A percentile compares a stretch with the other conserved stretches of the same genome.
These are phyloP conservation scores for Conus ventricosus DNA, from an alignment of 1,140 invertebrate genomes.

Conservation along the genomic window DNA sequence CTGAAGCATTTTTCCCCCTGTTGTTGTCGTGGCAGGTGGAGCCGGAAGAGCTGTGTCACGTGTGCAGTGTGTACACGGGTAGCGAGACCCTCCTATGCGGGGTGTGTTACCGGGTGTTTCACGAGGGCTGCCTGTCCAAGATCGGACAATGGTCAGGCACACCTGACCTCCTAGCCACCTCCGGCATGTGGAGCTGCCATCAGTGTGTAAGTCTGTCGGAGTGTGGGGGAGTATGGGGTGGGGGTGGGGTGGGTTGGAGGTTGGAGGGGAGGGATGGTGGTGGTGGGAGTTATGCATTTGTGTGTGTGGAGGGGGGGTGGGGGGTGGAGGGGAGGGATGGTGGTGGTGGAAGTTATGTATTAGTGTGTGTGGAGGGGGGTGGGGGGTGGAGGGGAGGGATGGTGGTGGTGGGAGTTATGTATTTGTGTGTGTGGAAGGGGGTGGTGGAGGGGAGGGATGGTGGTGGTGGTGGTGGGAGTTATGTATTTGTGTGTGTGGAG, in stretches of 20 bases:
- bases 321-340: too few species aligned
- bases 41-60: conserved; percentile 56
- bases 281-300: background rate
- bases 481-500: too few species aligned
- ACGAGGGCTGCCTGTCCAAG: conserved; percentile 57
- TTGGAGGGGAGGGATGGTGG: too few species aligned
- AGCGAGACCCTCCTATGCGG: conserved; percentile 55
- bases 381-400: too few species aligned
- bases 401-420: too few species aligned
- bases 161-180: conserved; percentile 37
- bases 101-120: conserved; percentile 56
- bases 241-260: too few species aligned
- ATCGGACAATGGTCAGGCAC: conserved; percentile 52
- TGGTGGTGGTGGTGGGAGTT: too few species aligned
- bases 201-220: conserved; percentile 52
- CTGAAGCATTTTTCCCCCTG: background rate
- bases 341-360: too few species aligned
- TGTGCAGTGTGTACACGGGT: conserved; percentile 61
- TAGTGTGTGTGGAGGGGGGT: too few species aligned
- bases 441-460: too few species aligned
- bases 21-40: background rate
- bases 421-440: too few species aligned
- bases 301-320: background rate
- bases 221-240: background rate
- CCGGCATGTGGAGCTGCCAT: conserved; percentile 56